phyloP scores from a whole-genome alignment of 1,140 invertebrate species.

The Halictus rubicundus region DNA sequence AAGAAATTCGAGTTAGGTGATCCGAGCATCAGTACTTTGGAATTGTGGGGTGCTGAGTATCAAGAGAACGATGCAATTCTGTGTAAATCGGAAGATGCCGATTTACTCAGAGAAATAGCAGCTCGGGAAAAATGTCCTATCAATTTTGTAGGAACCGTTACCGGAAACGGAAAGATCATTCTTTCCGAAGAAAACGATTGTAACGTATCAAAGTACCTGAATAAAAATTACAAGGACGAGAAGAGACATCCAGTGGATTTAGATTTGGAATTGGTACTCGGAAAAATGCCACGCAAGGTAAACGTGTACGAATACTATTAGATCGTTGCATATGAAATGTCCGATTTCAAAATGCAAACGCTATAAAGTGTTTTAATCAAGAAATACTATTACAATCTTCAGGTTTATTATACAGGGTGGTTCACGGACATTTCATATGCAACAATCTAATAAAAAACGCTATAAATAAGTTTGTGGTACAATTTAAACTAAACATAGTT shows the following conservation, averaged over 20 bases:
- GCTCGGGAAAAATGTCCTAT: slow-evolving; percentile 94
- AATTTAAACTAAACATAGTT: neutral
- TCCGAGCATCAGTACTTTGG: slow-evolving; percentile 94
- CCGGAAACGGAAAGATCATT: slow-evolving; percentile 91
- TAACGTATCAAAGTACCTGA: slow-evolving; percentile 72
- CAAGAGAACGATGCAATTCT: slow-evolving; percentile 97
- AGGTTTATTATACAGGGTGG: no score
- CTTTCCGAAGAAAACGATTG: slow-evolving; percentile 84
- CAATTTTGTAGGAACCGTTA: slow-evolving; percentile 95
- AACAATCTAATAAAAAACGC: neutral
- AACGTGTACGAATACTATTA: neutral
- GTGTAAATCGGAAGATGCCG: slow-evolving; percentile 84
- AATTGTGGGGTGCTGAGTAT: slow-evolving; percentile 99
- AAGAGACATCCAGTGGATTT: slow-evolving; percentile 89
- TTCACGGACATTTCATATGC: no score
- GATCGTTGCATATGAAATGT: no score
- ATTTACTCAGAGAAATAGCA: slow-evolving; percentile 88
- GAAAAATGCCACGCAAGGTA: slow-evolving; percentile 91
- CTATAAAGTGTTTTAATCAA: no score
- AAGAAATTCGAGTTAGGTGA: slow-evolving; percentile 95
- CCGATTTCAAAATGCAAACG: no score
- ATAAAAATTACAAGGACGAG: slow-evolving; percentile 55
- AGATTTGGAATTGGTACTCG: slow-evolving; percentile 93
- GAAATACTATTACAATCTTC: no score
- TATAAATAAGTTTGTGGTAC: neutral